Percentiles rank a stretch among this genome's conserved stretches.
These are phyloP conservation scores for Apis florea DNA, from an alignment of 1,140 invertebrate species.

Conservation along the genomic window DNA sequence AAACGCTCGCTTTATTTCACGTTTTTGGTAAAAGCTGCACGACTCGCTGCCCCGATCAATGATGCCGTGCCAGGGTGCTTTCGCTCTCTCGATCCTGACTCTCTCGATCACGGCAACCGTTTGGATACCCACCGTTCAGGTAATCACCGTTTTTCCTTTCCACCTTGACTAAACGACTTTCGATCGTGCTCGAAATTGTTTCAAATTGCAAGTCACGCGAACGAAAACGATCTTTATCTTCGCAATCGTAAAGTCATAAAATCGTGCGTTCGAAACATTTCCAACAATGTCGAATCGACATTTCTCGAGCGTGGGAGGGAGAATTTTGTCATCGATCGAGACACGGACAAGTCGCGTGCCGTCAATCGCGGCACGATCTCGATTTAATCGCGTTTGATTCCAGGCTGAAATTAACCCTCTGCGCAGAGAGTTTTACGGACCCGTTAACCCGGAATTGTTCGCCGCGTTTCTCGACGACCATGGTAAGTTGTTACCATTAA, in stretches of 20 bases:
- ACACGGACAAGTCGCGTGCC: not conserved
- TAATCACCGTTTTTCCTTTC: not conserved
- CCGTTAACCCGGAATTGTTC: slow-evolving; percentile 28
- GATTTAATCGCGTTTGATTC: not conserved
- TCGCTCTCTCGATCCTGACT: slow-evolving; percentile 22
- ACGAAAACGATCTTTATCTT: not conserved
- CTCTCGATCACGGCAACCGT: slow-evolving; percentile 21
- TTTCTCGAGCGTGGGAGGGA: not conserved
- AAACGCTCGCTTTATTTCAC: too few species aligned
- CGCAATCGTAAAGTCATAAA: not conserved
- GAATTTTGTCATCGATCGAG: not conserved
- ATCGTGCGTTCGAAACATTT: too few species aligned
- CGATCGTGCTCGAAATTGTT: not conserved
- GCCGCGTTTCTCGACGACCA: slow-evolving; percentile 53
- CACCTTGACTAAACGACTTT: not conserved
- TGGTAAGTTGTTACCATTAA: slow-evolving; percentile 54
- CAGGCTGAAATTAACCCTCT: slow-evolving; percentile 36
- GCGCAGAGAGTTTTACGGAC: slow-evolving; percentile 41
- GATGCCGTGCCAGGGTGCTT: slow-evolving; percentile 11
- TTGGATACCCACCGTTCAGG: slow-evolving; percentile 42
- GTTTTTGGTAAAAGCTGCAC: not conserved
- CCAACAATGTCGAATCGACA: not conserved
- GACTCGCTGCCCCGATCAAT: not conserved
- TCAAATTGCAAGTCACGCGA: not conserved
- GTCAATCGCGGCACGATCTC: not conserved